A percentile compares a stretch with the other conserved stretches of the same genome.
Conservation (phyloP, 2,888 invertebrate species). For the Belgica antarctica region DNA sequence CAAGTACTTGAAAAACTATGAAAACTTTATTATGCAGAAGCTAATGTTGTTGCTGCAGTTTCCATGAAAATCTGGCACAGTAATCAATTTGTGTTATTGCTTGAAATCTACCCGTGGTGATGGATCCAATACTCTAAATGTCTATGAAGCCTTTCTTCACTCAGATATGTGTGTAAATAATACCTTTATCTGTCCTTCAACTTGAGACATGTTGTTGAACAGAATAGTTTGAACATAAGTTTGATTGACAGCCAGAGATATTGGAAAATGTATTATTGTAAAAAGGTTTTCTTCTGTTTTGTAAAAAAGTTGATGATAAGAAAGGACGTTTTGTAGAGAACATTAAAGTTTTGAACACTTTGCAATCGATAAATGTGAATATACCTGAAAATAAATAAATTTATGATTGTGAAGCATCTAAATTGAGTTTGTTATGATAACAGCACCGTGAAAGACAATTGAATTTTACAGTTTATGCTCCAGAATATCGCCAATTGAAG, state of each 20-base stretch:
- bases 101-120: too few species aligned
- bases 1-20: too few species aligned
- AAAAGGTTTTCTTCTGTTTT: slow-evolving; percentile 2
- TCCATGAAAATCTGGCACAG: too few species aligned
- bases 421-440: too few species aligned
- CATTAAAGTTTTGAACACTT: background rate
- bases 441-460: too few species aligned
- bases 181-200: slow-evolving; percentile 15
- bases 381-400: background rate
- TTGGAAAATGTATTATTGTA: slow-evolving; percentile 5
- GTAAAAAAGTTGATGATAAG: background rate
- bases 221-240: slow-evolving; percentile 4
- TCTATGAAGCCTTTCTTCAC: background rate
- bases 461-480: too few species aligned
- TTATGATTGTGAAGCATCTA: background rate
- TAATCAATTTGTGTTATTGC: too few species aligned
- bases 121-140: background rate
- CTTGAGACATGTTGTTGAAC: slow-evolving; percentile 1
- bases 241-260: background rate
- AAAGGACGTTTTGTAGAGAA: slow-evolving; percentile 2
- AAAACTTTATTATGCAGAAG: too few species aligned
- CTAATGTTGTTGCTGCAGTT: too few species aligned
- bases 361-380: slow-evolving; percentile 6
- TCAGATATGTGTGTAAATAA: background rate
- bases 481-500: too few species aligned